Conservation (phyloP, 2,888 invertebrate species). For the Amblyteles armatorius region DNA sequence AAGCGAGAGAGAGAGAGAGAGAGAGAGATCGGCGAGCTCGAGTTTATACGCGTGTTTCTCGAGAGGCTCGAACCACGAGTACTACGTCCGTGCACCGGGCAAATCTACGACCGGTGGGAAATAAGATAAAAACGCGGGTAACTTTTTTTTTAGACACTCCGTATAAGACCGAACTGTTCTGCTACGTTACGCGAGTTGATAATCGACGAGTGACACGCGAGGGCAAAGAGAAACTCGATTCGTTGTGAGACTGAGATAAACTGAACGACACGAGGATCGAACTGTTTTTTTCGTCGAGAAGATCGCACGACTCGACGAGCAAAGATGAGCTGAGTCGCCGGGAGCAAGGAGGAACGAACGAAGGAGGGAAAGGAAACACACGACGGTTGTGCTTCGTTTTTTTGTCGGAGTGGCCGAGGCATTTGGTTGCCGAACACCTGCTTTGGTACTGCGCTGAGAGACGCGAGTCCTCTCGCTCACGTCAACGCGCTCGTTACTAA, state of each 20-base stretch:
- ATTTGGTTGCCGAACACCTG: constrained; percentile 13
- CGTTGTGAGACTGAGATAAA: not conserved
- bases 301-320: not conserved
- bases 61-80: constrained; percentile 4
- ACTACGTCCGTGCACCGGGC: not conserved
- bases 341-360: not conserved
- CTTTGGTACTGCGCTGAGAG: constrained; percentile 41
- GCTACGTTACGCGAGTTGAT: not conserved
- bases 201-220: not conserved
- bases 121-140: not conserved
- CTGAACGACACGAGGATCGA: not conserved
- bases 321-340: constrained; percentile 20
- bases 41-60: constrained; percentile 8
- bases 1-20: not conserved
- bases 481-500: constrained; percentile 41
- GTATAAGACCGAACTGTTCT: not conserved
- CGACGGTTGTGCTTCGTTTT: not conserved
- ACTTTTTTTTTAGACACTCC: not conserved
- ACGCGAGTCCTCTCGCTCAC: constrained; percentile 64
- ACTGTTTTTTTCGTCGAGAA: not conserved
- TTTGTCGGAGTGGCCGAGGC: constrained; percentile 9
- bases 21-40: constrained; percentile 1
- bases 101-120: not conserved
- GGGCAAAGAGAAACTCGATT: not conserved
- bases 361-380: constrained; percentile 18